phyloP scores from a whole-genome alignment of 2,888 invertebrate genomes.

The Drosophila testacea region DNA sequence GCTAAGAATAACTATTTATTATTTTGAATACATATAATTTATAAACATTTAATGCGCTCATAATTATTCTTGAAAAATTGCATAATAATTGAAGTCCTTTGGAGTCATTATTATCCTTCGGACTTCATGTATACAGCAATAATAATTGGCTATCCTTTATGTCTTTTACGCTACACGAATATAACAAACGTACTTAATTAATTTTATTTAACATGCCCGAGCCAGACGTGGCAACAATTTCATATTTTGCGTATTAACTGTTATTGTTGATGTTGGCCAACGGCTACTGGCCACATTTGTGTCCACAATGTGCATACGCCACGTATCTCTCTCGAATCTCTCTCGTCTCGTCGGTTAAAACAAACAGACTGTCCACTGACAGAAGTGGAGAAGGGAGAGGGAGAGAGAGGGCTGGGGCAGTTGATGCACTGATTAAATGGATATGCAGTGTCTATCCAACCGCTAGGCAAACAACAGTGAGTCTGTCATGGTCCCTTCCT shows the following conservation, averaged over 20 bases:
- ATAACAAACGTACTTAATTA: slow-evolving; percentile 64
- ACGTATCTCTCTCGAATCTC: slow-evolving; percentile 1
- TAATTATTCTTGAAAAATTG: neutral
- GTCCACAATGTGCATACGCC: slow-evolving; percentile 51
- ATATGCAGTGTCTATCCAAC: slow-evolving; percentile 64
- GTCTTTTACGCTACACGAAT: slow-evolving; percentile 19
- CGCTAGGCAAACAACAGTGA: slow-evolving; percentile 50
- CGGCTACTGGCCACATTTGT: slow-evolving; percentile 43
- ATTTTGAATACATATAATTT: neutral
- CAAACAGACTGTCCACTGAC: slow-evolving; percentile 41
- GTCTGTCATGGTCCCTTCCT: slow-evolving; percentile 18
- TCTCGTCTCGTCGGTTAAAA: slow-evolving; percentile 4
- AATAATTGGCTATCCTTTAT: slow-evolving; percentile 16
- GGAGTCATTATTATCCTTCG: slow-evolving; percentile 2
- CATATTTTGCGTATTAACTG: slow-evolving; percentile 68
- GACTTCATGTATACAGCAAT: neutral
- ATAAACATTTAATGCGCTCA: neutral
- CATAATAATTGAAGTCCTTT: neutral
- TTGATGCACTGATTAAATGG: slow-evolving; percentile 72
- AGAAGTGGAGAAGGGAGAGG: neutral
- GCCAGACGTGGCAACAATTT: slow-evolving; percentile 58
- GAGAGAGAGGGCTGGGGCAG: neutral
- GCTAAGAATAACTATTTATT: neutral
- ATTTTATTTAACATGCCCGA: slow-evolving; percentile 63
- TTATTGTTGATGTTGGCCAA: slow-evolving; percentile 38